A percentile compares a stretch with the other conserved stretches of the same genome.
Evolutionary conservation across 2,797 vertebrate genomes (phyloP).

Genomic region (Varecia variegata): DNA sequence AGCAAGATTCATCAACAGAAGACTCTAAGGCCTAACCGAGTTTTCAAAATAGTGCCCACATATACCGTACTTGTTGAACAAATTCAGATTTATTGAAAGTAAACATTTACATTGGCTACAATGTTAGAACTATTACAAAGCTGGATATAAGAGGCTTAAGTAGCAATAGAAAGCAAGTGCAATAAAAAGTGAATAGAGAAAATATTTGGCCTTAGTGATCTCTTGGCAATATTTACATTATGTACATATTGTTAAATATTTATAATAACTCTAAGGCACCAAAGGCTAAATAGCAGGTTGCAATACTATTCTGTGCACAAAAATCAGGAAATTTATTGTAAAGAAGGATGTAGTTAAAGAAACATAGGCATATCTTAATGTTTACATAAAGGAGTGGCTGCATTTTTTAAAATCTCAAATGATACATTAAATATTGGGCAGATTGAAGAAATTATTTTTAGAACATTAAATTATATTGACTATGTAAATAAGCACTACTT

Average conservation of each 20-base stretch:
- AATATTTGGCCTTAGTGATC: conserved; percentile 92
- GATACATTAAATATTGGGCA: conserved; percentile 74
- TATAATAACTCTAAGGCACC: conserved; percentile 91
- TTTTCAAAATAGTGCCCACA: conserved; percentile 81
- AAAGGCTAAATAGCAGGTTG: conserved; percentile 90
- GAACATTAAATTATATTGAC: conserved; percentile 79
- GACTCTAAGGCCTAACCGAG: conserved; percentile 50
- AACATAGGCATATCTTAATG: conserved; percentile 79
- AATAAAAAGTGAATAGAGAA: conserved; percentile 92
- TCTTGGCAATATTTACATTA: conserved; percentile 91
- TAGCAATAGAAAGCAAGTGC: conserved; percentile 90
- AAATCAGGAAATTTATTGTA: conserved; percentile 80
- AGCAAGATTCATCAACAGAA: conserved; percentile 66
- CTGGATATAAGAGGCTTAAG: conserved; percentile 87
- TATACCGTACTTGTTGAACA: conserved; percentile 85
- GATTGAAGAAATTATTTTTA: conserved; percentile 76
- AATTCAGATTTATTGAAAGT: conserved; percentile 92
- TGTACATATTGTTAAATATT: conserved; percentile 89
- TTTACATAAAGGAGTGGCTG: conserved; percentile 79
- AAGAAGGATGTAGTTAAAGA: conserved; percentile 77
- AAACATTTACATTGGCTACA: conserved; percentile 92
- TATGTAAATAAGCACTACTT: conserved; percentile 74
- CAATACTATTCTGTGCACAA: conserved; percentile 86
- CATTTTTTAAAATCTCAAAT: conserved; percentile 76
- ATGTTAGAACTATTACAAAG: conserved; percentile 90